Base-by-base conservation (phyloP, 2,888 invertebrate species). In the Pilophorus perplexus region DNA sequence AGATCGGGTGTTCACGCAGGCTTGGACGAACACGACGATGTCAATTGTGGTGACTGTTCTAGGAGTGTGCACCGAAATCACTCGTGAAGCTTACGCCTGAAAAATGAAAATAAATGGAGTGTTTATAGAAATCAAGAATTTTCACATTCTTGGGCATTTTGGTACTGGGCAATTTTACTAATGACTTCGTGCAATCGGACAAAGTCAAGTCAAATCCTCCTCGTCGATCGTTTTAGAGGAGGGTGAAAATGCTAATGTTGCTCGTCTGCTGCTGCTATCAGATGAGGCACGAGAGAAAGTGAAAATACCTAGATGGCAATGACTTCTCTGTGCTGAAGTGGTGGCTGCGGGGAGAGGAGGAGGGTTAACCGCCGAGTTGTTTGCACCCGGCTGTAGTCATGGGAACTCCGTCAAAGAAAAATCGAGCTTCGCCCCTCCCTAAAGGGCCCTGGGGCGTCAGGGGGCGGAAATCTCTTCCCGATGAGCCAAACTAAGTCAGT, bases 11-110 rank as follows among this genome's bases (percentile, higher is more conserved):
- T 50, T 18, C 33, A 42, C 66, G 3, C 50, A 38, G 20, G 50
- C 55, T 1, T 66, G 66, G 66, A 28, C 44, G 6, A 66, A 66
- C 33, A 12, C 8, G 12, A 66, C 66, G 1, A 66, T 66, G 2
- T 18, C 42, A 3, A 37, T 28, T 1, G 23, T 66, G 8, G 66
- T 66, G 12, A 42, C 66, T 2, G 66, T 66, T 0, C 20, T 66
- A n/a, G 55, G 55, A 22, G 44, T 66, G 12, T 54, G 55, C 40
- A 55, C 38, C 12, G 66, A 66, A 46, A 28, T 62, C 38, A 27
- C 62, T n/a, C 44, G 62, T 1, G 62, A 62, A 10, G 6, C 62
- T 28, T n/a, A n/a, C n/a, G n/a, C n/a, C n/a, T n/a, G n/a, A n/a
- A n/a, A n/a, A n/a, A n/a, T n/a, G n/a, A n/a, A n/a, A n/a, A n/a